phyloP scores from a whole-genome alignment of 53 echinoderm and acorn worm genomes.

The Echinarachnius parma region DNA sequence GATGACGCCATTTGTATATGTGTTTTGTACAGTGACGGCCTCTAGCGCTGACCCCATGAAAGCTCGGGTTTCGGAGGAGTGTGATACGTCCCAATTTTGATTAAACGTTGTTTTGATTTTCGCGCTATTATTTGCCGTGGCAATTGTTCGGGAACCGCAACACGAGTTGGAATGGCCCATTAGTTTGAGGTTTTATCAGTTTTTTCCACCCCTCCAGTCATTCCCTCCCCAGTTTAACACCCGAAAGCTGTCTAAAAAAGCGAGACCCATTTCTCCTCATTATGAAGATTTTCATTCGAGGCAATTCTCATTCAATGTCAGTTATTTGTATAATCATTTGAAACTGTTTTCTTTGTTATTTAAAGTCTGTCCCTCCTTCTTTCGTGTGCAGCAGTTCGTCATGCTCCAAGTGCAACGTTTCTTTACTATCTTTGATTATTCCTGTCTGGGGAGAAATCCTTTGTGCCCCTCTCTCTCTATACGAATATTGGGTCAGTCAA shows the following conservation, averaged over 20 bases:
- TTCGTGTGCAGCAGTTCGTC: no score
- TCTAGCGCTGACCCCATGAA: slow-evolving; percentile 3
- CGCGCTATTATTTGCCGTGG: slow-evolving; percentile 40
- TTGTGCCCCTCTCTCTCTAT: no score
- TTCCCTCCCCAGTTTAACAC: neutral
- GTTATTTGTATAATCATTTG: no score
- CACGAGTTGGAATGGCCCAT: slow-evolving; percentile 49
- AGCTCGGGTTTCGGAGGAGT: slow-evolving; percentile 36
- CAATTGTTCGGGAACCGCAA: slow-evolving; percentile 38
- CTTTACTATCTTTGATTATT: no score
- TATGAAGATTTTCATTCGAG: no score
- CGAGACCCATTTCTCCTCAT: neutral
- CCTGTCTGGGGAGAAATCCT: no score
- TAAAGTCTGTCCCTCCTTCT: no score
- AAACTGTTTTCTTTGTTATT: no score
- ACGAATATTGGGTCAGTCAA: no score
- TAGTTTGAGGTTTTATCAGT: slow-evolving; percentile 44
- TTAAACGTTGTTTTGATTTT: slow-evolving; percentile 45
- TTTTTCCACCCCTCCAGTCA: neutral
- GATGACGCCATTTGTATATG: slow-evolving; percentile 35
- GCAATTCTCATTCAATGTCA: no score
- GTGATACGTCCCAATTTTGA: slow-evolving; percentile 36
- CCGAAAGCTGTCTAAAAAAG: neutral
- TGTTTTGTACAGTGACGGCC: slow-evolving; percentile 18
- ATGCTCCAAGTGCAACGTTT: no score